Percentiles rank a stretch among this genome's conserved stretches.
Conservation (phyloP, 2,113 vertebrate genomes). For the Pseudorasbora parva region DNA sequence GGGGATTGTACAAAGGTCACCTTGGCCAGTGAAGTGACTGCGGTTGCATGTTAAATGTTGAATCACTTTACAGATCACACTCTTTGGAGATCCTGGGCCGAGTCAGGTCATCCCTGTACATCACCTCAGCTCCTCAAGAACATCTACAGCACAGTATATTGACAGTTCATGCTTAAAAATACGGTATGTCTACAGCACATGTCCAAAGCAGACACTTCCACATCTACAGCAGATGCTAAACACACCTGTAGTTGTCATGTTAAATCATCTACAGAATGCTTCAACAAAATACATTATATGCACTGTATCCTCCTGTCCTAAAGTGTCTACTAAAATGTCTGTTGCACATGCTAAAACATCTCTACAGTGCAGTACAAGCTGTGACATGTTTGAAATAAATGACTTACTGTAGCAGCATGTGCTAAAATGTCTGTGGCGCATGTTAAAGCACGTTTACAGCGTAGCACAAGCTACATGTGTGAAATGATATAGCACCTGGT, state of each 20-base stretch:
- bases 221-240: background rate
- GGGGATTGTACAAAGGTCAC: constrained; percentile 55
- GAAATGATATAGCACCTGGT: no score
- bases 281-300: background rate
- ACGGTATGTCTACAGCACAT: background rate
- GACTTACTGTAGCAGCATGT: background rate
- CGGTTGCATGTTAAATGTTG: constrained; percentile 49
- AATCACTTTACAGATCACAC: constrained; percentile 1
- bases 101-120: constrained; percentile 27
- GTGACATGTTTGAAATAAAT: background rate
- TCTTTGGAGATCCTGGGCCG: background rate
- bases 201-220: background rate
- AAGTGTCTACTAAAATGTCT: background rate
- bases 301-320: background rate
- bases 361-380: background rate
- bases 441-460: background rate
- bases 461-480: background rate
- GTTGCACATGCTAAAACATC: background rate
- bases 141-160: background rate
- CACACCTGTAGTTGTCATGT: background rate
- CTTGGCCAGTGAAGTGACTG: constrained; percentile 52
- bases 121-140: background rate
- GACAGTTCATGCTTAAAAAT: background rate
- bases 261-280: background rate
- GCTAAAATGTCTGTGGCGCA: background rate